These are phyloP conservation scores for Machimus rusticus DNA, from an alignment of 2,888 invertebrate species.

Conservation along the genomic window DNA sequence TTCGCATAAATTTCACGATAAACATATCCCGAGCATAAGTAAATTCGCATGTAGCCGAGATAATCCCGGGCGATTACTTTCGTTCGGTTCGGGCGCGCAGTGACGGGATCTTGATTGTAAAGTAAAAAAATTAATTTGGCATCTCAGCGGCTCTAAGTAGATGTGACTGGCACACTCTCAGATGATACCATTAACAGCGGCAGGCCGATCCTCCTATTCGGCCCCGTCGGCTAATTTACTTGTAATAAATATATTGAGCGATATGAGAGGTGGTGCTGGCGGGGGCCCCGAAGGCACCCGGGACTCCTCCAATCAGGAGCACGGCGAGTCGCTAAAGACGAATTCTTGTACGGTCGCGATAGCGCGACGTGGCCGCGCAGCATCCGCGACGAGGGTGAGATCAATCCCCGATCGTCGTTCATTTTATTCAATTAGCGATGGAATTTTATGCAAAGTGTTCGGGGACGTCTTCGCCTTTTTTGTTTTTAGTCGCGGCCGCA, in stretches of 20 bases:
- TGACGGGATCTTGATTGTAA: constrained; percentile 47
- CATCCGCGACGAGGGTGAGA: constrained; percentile 39
- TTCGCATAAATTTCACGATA: constrained; percentile 49
- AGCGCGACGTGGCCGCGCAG: background rate
- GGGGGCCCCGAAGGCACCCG: background rate
- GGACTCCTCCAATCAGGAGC: constrained; percentile 1
- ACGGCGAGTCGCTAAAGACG: constrained; percentile 34
- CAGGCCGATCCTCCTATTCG: background rate
- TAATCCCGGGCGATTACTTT: constrained; percentile 40
- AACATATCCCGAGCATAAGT: constrained; percentile 49
- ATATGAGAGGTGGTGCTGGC: constrained; percentile 49
- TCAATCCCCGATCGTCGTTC: constrained; percentile 50
- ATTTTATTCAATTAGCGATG: constrained; percentile 55
- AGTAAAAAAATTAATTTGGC: constrained; percentile 33
- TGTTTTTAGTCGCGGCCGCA: background rate
- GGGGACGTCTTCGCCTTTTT: background rate
- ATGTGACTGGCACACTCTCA: constrained; percentile 36
- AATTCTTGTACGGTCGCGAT: constrained; percentile 36
- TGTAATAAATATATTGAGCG: constrained; percentile 51
- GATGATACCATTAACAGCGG: constrained; percentile 13
- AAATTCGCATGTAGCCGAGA: constrained; percentile 50
- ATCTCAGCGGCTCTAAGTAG: background rate
- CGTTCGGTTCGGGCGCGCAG: constrained; percentile 45
- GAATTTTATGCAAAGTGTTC: constrained; percentile 53
- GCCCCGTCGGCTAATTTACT: constrained; percentile 49